A percentile compares a stretch with the other conserved stretches of the same genome.
Evolutionary conservation across 2,113 vertebrate genomes (phyloP).

Genomic region (Lathamus discolor): DNA sequence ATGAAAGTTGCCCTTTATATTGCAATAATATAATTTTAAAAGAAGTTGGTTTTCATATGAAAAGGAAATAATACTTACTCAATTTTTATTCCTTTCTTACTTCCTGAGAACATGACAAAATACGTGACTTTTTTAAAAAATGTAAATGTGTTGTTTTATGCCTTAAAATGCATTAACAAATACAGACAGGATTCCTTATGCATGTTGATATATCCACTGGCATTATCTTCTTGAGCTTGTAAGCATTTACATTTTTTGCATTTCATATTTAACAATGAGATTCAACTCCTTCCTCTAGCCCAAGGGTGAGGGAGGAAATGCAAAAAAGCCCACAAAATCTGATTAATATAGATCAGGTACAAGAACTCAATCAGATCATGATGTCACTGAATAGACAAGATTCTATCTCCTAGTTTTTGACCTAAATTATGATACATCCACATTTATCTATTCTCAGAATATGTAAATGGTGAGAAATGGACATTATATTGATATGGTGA

Average conservation of each 20-base stretch:
- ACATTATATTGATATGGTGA: background rate
- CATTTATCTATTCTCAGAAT: background rate
- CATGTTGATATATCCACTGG: background rate
- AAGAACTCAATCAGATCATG: background rate
- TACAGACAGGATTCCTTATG: background rate
- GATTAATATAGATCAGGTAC: background rate
- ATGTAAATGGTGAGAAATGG: background rate
- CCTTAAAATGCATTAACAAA: background rate
- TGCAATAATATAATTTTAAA: background rate
- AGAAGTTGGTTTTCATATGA: background rate
- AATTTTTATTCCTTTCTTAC: background rate
- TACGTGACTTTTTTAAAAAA: background rate
- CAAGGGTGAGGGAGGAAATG: background rate
- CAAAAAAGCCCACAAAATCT: background rate
- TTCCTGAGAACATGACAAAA: background rate
- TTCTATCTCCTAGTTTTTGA: background rate
- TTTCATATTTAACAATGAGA: background rate
- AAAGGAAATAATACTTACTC: background rate
- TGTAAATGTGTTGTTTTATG: background rate
- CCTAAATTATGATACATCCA: background rate
- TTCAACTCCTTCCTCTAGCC: background rate
- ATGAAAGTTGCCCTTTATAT: background rate
- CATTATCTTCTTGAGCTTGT: background rate
- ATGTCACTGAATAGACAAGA: background rate
- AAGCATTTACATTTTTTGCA: background rate